Base-by-base conservation (phyloP, 2,797 vertebrate species). In the Sibirionetta formosa region DNA sequence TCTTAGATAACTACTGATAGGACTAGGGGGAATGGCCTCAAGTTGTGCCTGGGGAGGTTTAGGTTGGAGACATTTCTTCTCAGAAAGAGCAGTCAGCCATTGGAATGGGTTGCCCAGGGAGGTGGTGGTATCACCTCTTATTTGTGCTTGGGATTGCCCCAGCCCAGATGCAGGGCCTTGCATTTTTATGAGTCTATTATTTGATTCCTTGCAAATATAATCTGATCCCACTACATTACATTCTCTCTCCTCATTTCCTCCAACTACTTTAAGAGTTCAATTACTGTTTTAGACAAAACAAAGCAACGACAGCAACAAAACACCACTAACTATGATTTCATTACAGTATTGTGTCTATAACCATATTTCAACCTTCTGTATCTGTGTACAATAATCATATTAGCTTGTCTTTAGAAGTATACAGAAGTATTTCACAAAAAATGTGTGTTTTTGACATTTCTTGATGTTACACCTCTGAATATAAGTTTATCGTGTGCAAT, bases 141-240 rank as follows among this genome's bases (percentile, higher is more conserved):
- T 48, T 48, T 24, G 46, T 24, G 46, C 46, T 48, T 48, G 46
- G 46, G 46, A 48, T 48, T 48, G 46, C 46, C 46, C 46, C 22
- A 4, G 22, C 22, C 46, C 46, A 48, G 46, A 48, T 24, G 22
- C 46, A 48, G 46, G 22, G 46, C 46, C 46, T 48, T 48, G 46
- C 46, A 23, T 48, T 48, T 24, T 48, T 48, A 48, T 0, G 0
- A 64, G 6, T 26, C 9, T 6, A 61, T 5, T 53, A 9, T 72
- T 81, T 63, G 5, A 1, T 50, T 76, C 20, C 9, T 9, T 69
- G 60, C 9, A 14, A 70, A 48, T 66, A 35, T 18, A 64, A 60
- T 1, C 11, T 44, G 5, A 5, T 75, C 7, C 7, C 27, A 5
- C 11, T n/a, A 35, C 4, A 10, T 81, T 76, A 5, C 8, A n/a